Conservation (phyloP, 2,113 vertebrate genomes). For the Mus pahari region DNA sequence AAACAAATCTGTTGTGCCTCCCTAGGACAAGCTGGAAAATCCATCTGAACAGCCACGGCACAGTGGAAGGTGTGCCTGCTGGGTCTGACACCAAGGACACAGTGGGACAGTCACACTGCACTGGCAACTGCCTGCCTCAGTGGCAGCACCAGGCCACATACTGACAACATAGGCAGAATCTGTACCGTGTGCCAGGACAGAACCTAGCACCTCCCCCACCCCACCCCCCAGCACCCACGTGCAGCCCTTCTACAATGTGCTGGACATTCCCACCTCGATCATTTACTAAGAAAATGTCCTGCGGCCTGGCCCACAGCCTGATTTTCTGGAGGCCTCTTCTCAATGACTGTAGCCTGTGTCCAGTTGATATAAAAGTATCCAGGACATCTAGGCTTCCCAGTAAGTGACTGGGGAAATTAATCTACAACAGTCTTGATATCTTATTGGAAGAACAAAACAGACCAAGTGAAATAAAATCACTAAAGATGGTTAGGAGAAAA, state of each 20-base stretch:
- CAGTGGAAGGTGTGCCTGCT: too few relatives aligned
- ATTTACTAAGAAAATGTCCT: neutral
- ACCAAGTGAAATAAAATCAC: neutral
- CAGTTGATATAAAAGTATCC: neutral
- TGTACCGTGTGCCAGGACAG: neutral
- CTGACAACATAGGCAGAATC: neutral
- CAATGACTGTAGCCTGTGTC: neutral
- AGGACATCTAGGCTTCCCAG: neutral
- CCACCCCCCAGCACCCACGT: neutral
- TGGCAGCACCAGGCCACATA: neutral
- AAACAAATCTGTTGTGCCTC: neutral
- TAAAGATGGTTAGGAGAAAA: neutral
- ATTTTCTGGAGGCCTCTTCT: neutral
- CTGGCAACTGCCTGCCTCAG: neutral
- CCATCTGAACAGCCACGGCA: neutral
- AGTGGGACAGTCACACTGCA: neutral
- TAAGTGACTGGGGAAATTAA: neutral
- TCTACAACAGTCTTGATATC: neutral
- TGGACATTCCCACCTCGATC: neutral
- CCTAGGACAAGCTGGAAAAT: neutral
- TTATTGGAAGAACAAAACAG: conserved; percentile 1
- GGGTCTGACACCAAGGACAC: neutral
- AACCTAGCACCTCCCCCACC: neutral
- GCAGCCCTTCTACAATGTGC: neutral
- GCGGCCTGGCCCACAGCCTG: neutral